These are phyloP conservation scores for Metellina segmentata DNA, from an alignment of 2,888 invertebrate species.

Conservation along the genomic window DNA sequence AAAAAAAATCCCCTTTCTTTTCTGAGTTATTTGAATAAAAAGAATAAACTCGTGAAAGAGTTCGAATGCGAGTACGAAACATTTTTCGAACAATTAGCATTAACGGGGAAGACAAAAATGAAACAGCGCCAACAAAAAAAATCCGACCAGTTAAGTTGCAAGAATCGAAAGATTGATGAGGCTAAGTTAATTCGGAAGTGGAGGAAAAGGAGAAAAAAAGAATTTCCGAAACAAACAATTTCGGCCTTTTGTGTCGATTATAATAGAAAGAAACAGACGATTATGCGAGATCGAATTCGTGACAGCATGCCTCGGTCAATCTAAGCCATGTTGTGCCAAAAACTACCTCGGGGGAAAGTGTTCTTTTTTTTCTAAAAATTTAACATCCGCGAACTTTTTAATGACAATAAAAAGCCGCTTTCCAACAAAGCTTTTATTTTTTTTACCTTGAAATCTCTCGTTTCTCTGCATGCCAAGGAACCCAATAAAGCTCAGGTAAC, in stretches of 20 bases:
- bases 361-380: neutral
- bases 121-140: slow-evolving; percentile 10
- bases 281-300: slow-evolving; percentile 62
- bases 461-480: neutral
- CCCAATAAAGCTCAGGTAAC: slow-evolving; percentile 24
- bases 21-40: neutral
- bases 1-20: slow-evolving; percentile 1
- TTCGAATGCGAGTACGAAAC: slow-evolving; percentile 55
- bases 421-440: slow-evolving; percentile 22
- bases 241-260: slow-evolving; percentile 46
- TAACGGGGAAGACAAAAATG: slow-evolving; percentile 39
- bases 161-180: slow-evolving; percentile 68
- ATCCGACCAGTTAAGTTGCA: slow-evolving; percentile 22
- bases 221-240: slow-evolving; percentile 52
- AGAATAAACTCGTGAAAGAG: slow-evolving; percentile 17
- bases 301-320: slow-evolving; percentile 30
- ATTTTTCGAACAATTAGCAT: slow-evolving; percentile 66
- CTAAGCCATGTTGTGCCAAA: slow-evolving; percentile 9
- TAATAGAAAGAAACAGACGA: slow-evolving; percentile 54
- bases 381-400: slow-evolving; percentile 42
- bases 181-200: slow-evolving; percentile 20
- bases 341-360: neutral
- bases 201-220: neutral
- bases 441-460: slow-evolving; percentile 5
- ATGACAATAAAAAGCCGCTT: slow-evolving; percentile 40